Evolutionary conservation across 2,797 vertebrate genomes (phyloP).

Genomic region (Sparidentex hasta): DNA sequence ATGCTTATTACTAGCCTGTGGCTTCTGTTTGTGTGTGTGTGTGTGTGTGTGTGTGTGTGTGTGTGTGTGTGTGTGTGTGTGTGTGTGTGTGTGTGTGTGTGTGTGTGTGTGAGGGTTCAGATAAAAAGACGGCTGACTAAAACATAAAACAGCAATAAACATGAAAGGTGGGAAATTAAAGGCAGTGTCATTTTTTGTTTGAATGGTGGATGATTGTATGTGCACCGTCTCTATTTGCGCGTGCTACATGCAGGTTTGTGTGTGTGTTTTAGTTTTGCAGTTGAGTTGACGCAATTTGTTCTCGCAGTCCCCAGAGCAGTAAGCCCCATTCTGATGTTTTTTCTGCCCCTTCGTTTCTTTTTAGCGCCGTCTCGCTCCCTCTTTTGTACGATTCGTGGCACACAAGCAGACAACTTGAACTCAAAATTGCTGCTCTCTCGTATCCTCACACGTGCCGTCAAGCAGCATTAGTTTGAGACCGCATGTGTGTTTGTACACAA

Average conservation of each 20-base stretch:
- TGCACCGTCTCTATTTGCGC: conserved; percentile 16
- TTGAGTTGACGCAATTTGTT: conserved; percentile 40
- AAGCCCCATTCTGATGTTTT: conserved; percentile 10
- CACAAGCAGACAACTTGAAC: conserved; percentile 17
- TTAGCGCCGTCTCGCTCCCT: not conserved
- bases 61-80: conserved; percentile 10
- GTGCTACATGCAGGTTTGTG: conserved; percentile 16
- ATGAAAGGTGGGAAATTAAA: conserved; percentile 68
- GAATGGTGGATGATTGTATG: conserved; percentile 22
- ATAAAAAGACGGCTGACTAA: conserved; percentile 58
- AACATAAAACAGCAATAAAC: conserved; percentile 60
- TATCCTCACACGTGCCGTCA: conserved; percentile 32
- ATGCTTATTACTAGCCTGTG: conserved; percentile 30
- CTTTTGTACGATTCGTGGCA: conserved; percentile 43
- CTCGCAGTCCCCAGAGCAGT: conserved; percentile 5
- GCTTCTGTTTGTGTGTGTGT: conserved; percentile 12
- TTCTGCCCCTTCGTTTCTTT: not conserved
- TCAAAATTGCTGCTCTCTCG: conserved; percentile 17
- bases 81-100: conserved; percentile 3
- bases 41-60: conserved; percentile 6
- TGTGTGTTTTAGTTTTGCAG: conserved; percentile 19
- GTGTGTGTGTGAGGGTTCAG: conserved; percentile 15
- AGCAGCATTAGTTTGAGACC: conserved; percentile 1
- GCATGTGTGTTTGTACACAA: not conserved
- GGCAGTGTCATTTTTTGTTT: conserved; percentile 37